Base-by-base conservation (phyloP, 2,888 invertebrate genomes). In the Cryptocephalus moraei region DNA sequence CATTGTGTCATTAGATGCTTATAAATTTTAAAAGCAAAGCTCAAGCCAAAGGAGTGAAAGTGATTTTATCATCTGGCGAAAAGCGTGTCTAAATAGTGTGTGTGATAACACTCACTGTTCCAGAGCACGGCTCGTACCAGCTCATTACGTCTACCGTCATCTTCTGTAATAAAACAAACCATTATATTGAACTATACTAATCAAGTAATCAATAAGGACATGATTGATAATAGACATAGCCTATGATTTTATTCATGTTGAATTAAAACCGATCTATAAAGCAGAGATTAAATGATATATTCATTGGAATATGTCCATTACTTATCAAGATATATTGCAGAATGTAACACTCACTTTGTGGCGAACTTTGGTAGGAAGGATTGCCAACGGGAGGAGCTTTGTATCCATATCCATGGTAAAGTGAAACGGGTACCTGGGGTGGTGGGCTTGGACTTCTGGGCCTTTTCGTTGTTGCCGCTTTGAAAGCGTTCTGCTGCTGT, bases 91-190 rank as follows among this genome's bases (percentile, higher is more conserved):
- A 40, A 6, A 12, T 40, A 45, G 49, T 50, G 50, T 46, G 46
- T 43, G 43, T 45, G 47, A 48, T 48, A 45, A 54, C 51, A 80
- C 84, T 85, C 78, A 86, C 88, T 87, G 76, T 87, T 87, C 87
- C 88, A 88, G 59, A 88, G 80, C 64, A 88, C 86, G 67, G 87
- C 84, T 64, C 87, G 80, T 58, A 80, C 77, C 76, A 84, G 82
- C 69, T 85, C 86, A 67, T 84, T 81, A 67, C 84, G 81, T 75
- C 86, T 82, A 65, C 86, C 81, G 66, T 82, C 81, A 71, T 88
- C 88, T 70, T 88, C 87, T 69, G 67, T 54, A 67, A 65, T 62
- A 56, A 69, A 66, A 64, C 13, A 44, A 22, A 38, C 8, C 36
- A 36, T 36, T 22, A 22, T 6, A 22, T 22, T 22, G 22, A 22